phyloP scores from a whole-genome alignment of 2,113 vertebrate genomes.

The Leucosticte australis region DNA sequence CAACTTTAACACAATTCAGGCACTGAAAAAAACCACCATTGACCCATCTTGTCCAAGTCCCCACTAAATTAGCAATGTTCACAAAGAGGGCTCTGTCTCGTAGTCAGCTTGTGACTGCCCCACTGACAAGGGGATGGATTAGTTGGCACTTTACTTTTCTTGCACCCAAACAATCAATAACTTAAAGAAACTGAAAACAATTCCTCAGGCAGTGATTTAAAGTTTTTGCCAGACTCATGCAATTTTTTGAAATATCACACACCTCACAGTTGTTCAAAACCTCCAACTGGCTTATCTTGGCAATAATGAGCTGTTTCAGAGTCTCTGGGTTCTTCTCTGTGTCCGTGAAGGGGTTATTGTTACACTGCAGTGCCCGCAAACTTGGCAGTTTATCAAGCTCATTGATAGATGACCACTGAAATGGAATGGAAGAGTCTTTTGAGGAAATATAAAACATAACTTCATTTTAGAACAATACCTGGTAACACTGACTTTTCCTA shows the following conservation, averaged over 20 bases:
- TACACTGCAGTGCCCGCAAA: slow-evolving; percentile 78
- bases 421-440: not conserved
- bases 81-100: not conserved
- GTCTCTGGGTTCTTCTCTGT: slow-evolving; percentile 73
- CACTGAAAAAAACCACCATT: not conserved
- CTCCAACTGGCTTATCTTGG: slow-evolving; percentile 79
- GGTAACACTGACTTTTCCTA: not conserved
- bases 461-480: not conserved
- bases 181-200: not conserved
- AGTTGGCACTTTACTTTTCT: not conserved
- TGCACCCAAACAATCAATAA: not conserved
- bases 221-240: not conserved
- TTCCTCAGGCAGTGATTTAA: not conserved
- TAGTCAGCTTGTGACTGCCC: not conserved
- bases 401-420: slow-evolving; percentile 88
- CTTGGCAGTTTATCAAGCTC: slow-evolving; percentile 85
- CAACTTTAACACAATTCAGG: not conserved
- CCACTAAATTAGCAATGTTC: not conserved
- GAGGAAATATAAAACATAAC: not conserved
- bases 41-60: not conserved
- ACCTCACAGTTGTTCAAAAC: slow-evolving; percentile 82
- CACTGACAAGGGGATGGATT: not conserved
- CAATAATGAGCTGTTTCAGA: slow-evolving; percentile 83
- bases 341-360: slow-evolving; percentile 78
- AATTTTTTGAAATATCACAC: not conserved